phyloP scores from a whole-genome alignment of 2,113 vertebrate genomes.

The Hippocampus mohnikei region DNA sequence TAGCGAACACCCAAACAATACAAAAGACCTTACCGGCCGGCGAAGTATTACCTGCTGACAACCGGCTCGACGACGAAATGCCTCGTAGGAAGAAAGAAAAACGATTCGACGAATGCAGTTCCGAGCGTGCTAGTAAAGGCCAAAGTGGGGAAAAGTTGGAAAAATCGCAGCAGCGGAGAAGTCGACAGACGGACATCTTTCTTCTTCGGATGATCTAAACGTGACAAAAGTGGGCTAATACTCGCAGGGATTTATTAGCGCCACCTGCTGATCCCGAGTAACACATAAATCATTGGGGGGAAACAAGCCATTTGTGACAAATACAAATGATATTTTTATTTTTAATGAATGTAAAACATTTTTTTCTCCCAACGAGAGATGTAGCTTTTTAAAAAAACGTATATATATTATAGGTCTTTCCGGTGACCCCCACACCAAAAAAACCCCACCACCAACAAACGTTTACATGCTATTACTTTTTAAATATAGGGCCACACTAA shows the following conservation, averaged over 20 bases:
- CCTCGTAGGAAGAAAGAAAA: slow-evolving; percentile 45
- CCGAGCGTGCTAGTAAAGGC: slow-evolving; percentile 43
- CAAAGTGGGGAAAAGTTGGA: slow-evolving; percentile 58
- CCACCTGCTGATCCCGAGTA: background rate
- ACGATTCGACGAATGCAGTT: slow-evolving; percentile 17
- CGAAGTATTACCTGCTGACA: slow-evolving; percentile 61
- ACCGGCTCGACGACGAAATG: slow-evolving; percentile 51
- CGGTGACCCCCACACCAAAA: no score
- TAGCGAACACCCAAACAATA: slow-evolving; percentile 15
- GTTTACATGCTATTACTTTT: no score
- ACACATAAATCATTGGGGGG: no score
- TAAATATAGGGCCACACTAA: no score
- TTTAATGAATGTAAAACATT: background rate
- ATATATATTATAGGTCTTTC: background rate
- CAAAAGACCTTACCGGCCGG: background rate
- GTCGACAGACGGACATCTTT: slow-evolving; percentile 66
- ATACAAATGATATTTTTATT: background rate
- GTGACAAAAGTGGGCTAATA: background rate
- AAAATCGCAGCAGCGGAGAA: slow-evolving; percentile 57
- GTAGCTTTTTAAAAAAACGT: background rate
- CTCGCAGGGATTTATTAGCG: background rate
- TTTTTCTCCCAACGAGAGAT: background rate
- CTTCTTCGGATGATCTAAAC: slow-evolving; percentile 12
- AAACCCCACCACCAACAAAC: no score
- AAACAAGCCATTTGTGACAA: background rate